Percentiles rank a stretch among this genome's conserved stretches.
Evolutionary conservation across 2,797 vertebrate species (phyloP).

Genomic region (Craterocephalus amniculus): DNA sequence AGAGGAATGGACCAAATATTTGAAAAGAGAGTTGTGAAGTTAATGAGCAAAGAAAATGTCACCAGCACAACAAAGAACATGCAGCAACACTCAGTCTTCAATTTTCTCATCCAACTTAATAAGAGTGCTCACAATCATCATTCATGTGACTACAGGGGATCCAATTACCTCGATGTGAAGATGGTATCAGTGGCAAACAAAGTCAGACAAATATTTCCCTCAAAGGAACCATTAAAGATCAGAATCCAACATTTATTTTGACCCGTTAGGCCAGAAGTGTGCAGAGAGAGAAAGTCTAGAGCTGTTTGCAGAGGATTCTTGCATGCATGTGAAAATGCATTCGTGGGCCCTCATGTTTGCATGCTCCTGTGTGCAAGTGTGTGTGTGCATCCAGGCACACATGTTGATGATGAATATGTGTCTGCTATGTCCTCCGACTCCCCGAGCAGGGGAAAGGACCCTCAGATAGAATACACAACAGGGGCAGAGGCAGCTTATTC

Average conservation of each 20-base stretch:
- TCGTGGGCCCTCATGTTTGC: constrained; percentile 19
- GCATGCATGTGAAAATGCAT: constrained; percentile 34
- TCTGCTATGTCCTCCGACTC: constrained; percentile 75
- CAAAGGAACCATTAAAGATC: constrained; percentile 90
- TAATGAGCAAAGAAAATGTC: constrained; percentile 83
- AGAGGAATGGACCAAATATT: constrained; percentile 51
- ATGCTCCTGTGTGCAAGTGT: constrained; percentile 14
- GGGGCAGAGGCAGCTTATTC: constrained; percentile 81
- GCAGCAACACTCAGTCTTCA: constrained; percentile 80
- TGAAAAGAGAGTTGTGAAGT: constrained; percentile 80
- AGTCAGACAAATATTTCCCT: constrained; percentile 88
- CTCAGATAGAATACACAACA: constrained; percentile 83
- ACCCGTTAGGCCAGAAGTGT: constrained; percentile 35
- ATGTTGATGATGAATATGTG: constrained; percentile 79
- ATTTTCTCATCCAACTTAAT: constrained; percentile 89
- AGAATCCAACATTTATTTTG: constrained; percentile 87
- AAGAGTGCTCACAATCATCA: constrained; percentile 91
- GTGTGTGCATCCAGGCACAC: constrained; percentile 62
- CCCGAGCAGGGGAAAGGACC: constrained; percentile 81
- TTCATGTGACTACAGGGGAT: constrained; percentile 84
- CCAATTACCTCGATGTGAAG: constrained; percentile 88
- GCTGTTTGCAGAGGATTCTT: constrained; percentile 28
- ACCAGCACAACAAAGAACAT: constrained; percentile 60
- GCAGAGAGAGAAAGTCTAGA: constrained; percentile 45
- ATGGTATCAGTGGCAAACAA: constrained; percentile 91